Conservation (phyloP, 2,113 vertebrate genomes). For the Solea solea region DNA sequence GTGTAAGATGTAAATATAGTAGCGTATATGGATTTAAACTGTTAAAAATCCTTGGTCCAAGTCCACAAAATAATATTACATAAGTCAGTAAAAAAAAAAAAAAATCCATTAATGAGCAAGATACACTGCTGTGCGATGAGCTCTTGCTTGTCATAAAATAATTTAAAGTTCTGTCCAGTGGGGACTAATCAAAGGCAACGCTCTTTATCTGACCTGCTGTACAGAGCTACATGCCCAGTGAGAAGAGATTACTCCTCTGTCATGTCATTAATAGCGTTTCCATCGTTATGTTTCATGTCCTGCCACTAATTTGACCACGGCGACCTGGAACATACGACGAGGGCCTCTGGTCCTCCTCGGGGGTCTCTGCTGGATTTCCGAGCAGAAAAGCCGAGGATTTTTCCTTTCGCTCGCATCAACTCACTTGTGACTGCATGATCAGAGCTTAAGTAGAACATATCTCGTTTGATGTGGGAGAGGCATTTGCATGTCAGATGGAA, state of each 20-base stretch:
- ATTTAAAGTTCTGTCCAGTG: not conserved
- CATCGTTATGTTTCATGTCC: conserved; percentile 40
- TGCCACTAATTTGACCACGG: conserved; percentile 55
- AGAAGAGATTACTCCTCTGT: conserved; percentile 39
- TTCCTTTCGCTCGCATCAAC: not conserved
- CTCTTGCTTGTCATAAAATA: not conserved
- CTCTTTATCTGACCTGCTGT: conserved; percentile 20
- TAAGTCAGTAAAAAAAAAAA: not conserved
- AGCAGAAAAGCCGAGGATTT: not conserved
- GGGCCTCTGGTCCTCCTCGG: conserved; percentile 26
- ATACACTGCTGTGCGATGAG: not conserved
- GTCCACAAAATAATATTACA: not conserved
- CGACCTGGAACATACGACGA: conserved; percentile 54
- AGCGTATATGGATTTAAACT: no score
- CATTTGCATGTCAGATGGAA: conserved; percentile 60
- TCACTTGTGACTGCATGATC: conserved; percentile 29
- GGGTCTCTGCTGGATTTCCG: conserved; percentile 9
- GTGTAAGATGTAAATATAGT: no score
- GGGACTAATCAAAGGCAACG: conserved; percentile 41
- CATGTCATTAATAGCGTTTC: conserved; percentile 36
- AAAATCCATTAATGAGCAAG: not conserved
- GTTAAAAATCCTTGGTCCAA: no score
- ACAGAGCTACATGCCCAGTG: not conserved
- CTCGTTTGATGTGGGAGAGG: conserved; percentile 47
- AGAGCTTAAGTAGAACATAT: conserved; percentile 33